Base-by-base conservation (phyloP, 2,797 vertebrate genomes). In the Allobates femoralis region DNA sequence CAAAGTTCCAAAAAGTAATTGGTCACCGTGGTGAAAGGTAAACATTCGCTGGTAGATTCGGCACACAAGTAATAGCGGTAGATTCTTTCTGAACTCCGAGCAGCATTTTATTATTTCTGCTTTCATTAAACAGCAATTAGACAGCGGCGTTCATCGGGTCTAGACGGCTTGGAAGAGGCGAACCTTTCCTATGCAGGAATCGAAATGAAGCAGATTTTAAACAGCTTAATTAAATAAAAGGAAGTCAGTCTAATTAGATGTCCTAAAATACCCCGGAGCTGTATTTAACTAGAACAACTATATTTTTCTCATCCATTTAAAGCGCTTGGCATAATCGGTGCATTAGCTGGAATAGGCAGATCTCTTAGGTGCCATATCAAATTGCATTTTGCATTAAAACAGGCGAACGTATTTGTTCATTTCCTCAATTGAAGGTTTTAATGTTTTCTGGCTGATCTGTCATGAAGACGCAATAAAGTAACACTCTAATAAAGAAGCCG, bases 191-290 rank as follows among this genome's bases (percentile, higher is more conserved):
- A 28, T 26, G 60, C 26, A 37, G 85, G 26, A 78, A 73, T 71
- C 64, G 56, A 78, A 87, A 74, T 86, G 53, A 56, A 86, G 64
- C 77, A 86, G 66, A 85, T 80, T 87, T 71, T 58, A 83, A 87
- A 76, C 74, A 30, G 73, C 74, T 77, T 83, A 87, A 87, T 87
- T 87, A 87, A 87, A 87, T 87, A 87, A 83, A 83, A 83, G 79
- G 75, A 83, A 87, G 74, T 64, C 53, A 71, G 74, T 83, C 62
- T 87, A 87, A 87, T 87, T 83, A 87, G 86, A 83, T 82, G 81
- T 62, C 73, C 34, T 83, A 78, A 87, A 87, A 87, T 83, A 50
- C 75, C 81, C 86, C 16, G 26, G 75, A 87, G 80, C 81, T 83
- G 74, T 83, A 83, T 83, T 87, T 83, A 87, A 83, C 80, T 76